Conservation (phyloP, 2,113 vertebrate genomes). For the Tragelaphus strepsiceros region DNA sequence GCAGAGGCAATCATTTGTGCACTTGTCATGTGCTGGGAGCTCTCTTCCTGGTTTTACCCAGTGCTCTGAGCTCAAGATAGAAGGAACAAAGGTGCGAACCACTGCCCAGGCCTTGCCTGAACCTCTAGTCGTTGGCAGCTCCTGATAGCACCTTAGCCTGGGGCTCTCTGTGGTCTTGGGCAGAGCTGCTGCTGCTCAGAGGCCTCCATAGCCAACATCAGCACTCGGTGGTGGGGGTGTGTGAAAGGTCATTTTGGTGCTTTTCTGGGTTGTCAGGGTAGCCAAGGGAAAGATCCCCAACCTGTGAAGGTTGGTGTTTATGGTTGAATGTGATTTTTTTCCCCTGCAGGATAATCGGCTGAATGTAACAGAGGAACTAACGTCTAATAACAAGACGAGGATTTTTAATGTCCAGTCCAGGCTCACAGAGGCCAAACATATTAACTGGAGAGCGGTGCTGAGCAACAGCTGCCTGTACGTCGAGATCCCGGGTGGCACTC, state of each 20-base stretch:
- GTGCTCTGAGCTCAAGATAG: background rate
- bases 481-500: conserved; percentile 91
- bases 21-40: background rate
- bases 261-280: background rate
- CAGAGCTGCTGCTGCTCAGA: background rate
- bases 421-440: conserved; percentile 87
- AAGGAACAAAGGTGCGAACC: too few species aligned
- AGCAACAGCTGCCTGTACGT: conserved; percentile 91
- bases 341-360: conserved; percentile 90
- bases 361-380: conserved; percentile 95
- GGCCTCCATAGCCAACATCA: too few species aligned
- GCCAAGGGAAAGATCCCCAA: background rate
- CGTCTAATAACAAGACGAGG: conserved; percentile 88
- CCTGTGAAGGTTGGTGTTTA: background rate
- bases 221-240: background rate
- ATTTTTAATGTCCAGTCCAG: conserved; percentile 92
- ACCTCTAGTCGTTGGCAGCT: background rate
- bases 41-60: background rate
- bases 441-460: conserved; percentile 92
- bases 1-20: background rate
- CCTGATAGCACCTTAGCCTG: background rate
- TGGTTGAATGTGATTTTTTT: background rate
- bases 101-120: background rate
- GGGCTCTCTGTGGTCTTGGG: background rate
- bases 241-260: too few species aligned